A percentile compares a stretch with the other conserved stretches of the same genome.
These are phyloP conservation scores for Tetrax tetrax DNA, from an alignment of 2,113 vertebrate species.

Conservation along the genomic window DNA sequence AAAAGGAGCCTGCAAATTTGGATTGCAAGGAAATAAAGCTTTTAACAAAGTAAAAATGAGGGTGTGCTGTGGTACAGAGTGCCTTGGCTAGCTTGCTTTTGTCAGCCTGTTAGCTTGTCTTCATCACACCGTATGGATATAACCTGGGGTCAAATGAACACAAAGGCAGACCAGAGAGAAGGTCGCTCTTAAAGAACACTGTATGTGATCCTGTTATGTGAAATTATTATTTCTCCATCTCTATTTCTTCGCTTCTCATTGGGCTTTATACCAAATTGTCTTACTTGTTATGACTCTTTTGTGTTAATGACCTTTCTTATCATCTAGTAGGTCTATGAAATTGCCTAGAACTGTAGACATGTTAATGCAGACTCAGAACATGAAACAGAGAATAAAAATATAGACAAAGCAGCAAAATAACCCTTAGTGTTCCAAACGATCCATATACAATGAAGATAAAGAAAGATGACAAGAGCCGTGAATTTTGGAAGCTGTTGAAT, in stretches of 20 bases:
- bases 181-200: not conserved
- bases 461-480: not conserved
- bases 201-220: not conserved
- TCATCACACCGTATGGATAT: not conserved
- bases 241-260: not conserved
- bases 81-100: not conserved
- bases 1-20: not conserved
- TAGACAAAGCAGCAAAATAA: not conserved
- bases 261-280: not conserved
- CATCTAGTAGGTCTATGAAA: not conserved
- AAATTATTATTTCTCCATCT: not conserved
- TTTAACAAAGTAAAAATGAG: not conserved
- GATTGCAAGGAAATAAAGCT: not conserved
- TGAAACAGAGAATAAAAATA: not conserved
- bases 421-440: not conserved
- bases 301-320: not conserved
- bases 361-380: not conserved
- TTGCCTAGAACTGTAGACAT: not conserved
- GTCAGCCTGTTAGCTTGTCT: not conserved
- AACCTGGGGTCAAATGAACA: not conserved
- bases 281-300: not conserved
- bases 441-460: not conserved
- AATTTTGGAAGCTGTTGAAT: not conserved
- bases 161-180: not conserved
- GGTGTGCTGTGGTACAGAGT: not conserved